A percentile compares a stretch with the other conserved stretches of the same genome.
Evolutionary conservation across 2,797 vertebrate species (phyloP).

Genomic region (Pseudochirops corinnae): DNA sequence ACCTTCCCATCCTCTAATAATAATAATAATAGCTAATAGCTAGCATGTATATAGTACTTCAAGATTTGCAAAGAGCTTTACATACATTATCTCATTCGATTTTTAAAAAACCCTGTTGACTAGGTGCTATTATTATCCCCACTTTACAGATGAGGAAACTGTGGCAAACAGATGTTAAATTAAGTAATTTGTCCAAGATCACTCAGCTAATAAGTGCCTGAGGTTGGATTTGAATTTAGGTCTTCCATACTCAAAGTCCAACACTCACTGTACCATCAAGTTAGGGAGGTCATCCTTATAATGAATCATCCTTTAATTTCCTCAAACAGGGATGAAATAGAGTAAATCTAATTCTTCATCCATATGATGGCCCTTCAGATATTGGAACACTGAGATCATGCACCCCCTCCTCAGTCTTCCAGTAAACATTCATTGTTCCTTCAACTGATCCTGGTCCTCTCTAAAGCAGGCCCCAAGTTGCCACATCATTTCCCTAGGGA

Average conservation of each 20-base stretch:
- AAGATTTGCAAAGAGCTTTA: not conserved
- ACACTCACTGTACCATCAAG: not conserved
- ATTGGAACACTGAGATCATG: not conserved
- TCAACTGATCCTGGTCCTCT: not conserved
- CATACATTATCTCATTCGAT: not conserved
- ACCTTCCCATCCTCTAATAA: not conserved
- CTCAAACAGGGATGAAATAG: not conserved
- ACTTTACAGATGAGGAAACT: not conserved
- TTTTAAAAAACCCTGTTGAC: not conserved
- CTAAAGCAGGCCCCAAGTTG: not conserved
- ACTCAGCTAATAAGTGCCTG: not conserved
- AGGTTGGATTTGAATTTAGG: not conserved
- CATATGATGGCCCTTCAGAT: not conserved
- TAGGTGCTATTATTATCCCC: not conserved
- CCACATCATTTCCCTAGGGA: not conserved
- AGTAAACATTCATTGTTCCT: not conserved
- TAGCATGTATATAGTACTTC: not conserved
- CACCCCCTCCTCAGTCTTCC: not conserved
- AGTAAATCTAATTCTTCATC: not conserved
- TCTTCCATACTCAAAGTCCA: not conserved
- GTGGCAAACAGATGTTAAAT: not conserved
- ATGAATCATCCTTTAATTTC: not conserved
- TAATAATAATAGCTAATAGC: not conserved
- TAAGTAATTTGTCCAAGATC: not conserved
- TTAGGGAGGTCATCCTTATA: not conserved